Evolutionary conservation across 2,888 invertebrate species (phyloP).

Genomic region (Pristionchus maxplancki): DNA sequence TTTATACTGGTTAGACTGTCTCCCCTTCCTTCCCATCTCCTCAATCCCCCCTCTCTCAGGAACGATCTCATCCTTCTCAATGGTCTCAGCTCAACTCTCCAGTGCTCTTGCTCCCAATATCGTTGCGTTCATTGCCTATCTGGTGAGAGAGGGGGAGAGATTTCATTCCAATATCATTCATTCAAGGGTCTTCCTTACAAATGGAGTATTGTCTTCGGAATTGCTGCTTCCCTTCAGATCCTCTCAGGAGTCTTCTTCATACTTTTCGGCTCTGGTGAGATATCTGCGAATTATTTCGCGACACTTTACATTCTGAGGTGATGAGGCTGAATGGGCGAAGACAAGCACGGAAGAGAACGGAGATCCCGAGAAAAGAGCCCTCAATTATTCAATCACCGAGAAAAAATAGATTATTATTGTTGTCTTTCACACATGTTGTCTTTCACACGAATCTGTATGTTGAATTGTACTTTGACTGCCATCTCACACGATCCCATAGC

Average conservation of each 20-base stretch:
- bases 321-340: neutral
- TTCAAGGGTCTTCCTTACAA: neutral
- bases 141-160: constrained; percentile 8
- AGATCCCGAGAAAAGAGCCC: neutral
- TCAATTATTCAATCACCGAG: neutral
- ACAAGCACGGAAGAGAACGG: neutral
- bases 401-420: no score
- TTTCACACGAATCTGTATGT: no score
- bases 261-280: neutral
- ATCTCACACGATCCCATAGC: no score
- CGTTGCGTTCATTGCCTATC: neutral
- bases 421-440: no score
- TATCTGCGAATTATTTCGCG: no score
- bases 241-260: neutral
- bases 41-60: neutral
- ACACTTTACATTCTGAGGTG: no score
- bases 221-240: neutral
- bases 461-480: no score
- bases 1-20: neutral
- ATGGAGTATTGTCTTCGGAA: neutral
- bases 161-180: no score
- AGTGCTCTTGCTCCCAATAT: constrained; percentile 15
- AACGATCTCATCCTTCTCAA: constrained; percentile 3
- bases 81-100: constrained; percentile 17
- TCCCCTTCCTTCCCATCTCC: neutral